Evolutionary conservation across 92 coral and sea anemone species (phyloP), one percentile per base, ranked within the genome.

Genomic region (Bergia sp.): DNA sequence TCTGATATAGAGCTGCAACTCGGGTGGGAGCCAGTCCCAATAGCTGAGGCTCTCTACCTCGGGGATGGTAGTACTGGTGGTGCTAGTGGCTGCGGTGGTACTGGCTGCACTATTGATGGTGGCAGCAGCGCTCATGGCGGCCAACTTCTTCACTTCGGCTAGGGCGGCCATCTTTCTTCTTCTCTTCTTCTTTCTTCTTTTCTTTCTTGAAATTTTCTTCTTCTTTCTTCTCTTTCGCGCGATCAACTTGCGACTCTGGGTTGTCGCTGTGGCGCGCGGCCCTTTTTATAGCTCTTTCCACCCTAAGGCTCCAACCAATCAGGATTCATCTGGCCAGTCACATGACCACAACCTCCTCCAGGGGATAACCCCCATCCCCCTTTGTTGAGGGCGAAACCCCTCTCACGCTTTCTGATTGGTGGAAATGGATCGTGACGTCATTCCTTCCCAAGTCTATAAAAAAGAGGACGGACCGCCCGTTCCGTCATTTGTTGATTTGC

Each of bases 281-380:
- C 20, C 73, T 67, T 67, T 67, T 67, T 67, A 67, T 67, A 67
- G 73, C 18, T 67, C 20, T 21, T 0, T 1, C 36, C 20, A 36
- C 73, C 73, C 73, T 67, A 29, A 36, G 73, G 73, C 73, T 67
- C 73, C 73, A 67, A 67, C 73, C 73, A 67, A 67, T 67, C 73
- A 67, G 73, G 20, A 67, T 4, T 29, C 2, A 36, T 29, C 73
- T 21, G 29, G 73, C 18, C 20, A 36, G 20, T 67, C 73, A 67
- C 73, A 29, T 67, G 73, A 67, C 73, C 73, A 67, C 73, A 29
- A 29, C 73, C 20, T 20, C 37, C 73, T 21, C 37, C 10, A 20
- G 37, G 73, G 73, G 73, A 66, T 66, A 66, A 23, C 73, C 73
- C 73, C 73, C 5, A 15, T 29, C 73, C 73, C 73, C 73, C 16